Evolutionary conservation across 2,797 vertebrate genomes (phyloP), one percentile per base, ranked within the genome.

Genomic region (Parotocinclus haroldoi): DNA sequence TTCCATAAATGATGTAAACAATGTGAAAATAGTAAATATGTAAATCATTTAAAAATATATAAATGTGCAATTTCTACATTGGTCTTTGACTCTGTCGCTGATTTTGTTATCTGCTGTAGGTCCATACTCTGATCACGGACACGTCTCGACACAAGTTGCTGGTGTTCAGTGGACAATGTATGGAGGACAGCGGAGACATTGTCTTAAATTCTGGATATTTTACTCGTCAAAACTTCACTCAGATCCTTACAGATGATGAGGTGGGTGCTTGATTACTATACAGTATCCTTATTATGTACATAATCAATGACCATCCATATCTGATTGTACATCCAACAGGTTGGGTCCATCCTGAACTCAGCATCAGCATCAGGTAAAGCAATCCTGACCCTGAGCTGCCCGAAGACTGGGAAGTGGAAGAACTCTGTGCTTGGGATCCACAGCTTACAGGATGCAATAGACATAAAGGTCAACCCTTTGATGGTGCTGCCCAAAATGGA

Each of bases 151-250:
- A 96, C 80, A 98, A 98, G 82, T 84, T 98, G 79, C 76, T 98
- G 74, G 88, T 98, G 76, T 89, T 98, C 0, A 88, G 93, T 0
- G 96, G 96, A n/a, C 92, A 92, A 72, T 95, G 90, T 17, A 83
- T 91, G 70, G 95, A 96, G 82, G 90, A 89, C 27, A 94, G 90
- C 0, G 95, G 96, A 37, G 94, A 95, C 56, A 84, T 98, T 73
- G 81, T 98, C 75, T 89, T 98, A 48, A 92, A 95, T 83, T 90
- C 75, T 0, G 95, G 95, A 49, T 87, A 90, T 59, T 96, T 98
- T 74, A 93, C 91, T 0, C 79, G 93, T 17, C 79, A 88, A 19
- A 92, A 96, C 7, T 93, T 98, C 68, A 90, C 90, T 70, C 91
- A 92, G 77, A 92, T 96, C 63, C 89, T 97, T 58, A 82, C 84